Evolutionary conservation across 1,140 invertebrate species (phyloP).

Genomic region (Tetragonula clypearis): DNA sequence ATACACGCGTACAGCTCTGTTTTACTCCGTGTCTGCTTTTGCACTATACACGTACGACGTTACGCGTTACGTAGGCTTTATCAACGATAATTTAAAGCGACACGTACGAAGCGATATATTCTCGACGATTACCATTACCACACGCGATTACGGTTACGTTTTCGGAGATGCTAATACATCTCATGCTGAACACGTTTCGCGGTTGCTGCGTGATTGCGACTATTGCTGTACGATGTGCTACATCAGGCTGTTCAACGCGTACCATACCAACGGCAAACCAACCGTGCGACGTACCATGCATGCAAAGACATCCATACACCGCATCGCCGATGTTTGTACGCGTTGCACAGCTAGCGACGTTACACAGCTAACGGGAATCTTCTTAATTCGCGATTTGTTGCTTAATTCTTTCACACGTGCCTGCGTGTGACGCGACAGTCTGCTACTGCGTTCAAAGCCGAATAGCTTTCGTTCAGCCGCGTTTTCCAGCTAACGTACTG

Average conservation of each 20-base stretch:
- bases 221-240: background rate
- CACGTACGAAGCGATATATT: background rate
- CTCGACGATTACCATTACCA: background rate
- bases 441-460: background rate
- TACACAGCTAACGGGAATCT: slow-evolving; percentile 32
- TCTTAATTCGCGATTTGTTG: slow-evolving; percentile 37
- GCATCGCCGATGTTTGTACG: background rate
- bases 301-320: background rate
- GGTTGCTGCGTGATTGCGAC: background rate
- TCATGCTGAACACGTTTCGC: slow-evolving; percentile 10
- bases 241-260: background rate
- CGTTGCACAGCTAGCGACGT: background rate
- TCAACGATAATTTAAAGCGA: background rate
- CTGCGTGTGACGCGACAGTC: too few relatives aligned
- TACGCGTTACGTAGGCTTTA: background rate
- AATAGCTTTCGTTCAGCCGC: background rate
- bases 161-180: background rate
- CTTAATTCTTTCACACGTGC: background rate
- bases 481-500: background rate
- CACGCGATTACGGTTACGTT: background rate
- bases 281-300: background rate
- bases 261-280: background rate
- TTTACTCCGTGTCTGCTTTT: too few relatives aligned
- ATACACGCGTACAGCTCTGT: too few relatives aligned
- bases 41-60: background rate